Evolutionary conservation across 2,113 vertebrate genomes (phyloP).

Genomic region (Dasyurus viverrinus): DNA sequence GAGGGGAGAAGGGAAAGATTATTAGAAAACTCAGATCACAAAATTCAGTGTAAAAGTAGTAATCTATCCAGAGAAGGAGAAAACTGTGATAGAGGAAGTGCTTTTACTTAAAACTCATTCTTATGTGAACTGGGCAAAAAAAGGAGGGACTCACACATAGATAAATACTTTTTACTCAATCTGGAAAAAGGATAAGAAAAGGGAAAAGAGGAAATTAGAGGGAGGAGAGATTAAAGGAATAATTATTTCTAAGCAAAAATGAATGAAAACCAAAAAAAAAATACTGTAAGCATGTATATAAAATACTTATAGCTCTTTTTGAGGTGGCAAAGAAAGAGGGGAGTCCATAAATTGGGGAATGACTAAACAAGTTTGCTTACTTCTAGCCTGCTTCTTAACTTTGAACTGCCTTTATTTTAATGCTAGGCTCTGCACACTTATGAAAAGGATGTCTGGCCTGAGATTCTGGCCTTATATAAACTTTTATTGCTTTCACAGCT

Average conservation of each 20-base stretch:
- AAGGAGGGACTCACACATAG: background rate
- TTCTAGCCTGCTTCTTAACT: background rate
- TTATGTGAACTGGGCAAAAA: background rate
- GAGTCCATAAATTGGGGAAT: background rate
- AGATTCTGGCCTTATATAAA: background rate
- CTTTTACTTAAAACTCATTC: background rate
- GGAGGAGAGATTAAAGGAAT: no score
- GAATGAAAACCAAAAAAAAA: background rate
- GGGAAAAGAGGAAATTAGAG: background rate
- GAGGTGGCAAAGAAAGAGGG: background rate
- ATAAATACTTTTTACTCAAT: background rate
- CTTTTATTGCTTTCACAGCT: background rate
- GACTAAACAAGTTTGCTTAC: background rate
- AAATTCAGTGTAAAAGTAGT: background rate
- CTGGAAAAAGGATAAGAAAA: background rate
- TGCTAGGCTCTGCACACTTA: background rate
- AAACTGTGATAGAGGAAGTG: background rate
- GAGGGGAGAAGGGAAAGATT: background rate
- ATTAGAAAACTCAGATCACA: background rate
- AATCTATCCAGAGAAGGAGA: background rate
- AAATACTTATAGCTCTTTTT: background rate
- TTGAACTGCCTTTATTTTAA: background rate
- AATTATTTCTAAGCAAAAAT: background rate
- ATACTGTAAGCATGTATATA: background rate
- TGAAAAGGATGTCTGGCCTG: background rate